A percentile compares a stretch with the other conserved stretches of the same genome.
Evolutionary conservation across 2,888 invertebrate genomes (phyloP).

Genomic region (Candidula unifasciata): DNA sequence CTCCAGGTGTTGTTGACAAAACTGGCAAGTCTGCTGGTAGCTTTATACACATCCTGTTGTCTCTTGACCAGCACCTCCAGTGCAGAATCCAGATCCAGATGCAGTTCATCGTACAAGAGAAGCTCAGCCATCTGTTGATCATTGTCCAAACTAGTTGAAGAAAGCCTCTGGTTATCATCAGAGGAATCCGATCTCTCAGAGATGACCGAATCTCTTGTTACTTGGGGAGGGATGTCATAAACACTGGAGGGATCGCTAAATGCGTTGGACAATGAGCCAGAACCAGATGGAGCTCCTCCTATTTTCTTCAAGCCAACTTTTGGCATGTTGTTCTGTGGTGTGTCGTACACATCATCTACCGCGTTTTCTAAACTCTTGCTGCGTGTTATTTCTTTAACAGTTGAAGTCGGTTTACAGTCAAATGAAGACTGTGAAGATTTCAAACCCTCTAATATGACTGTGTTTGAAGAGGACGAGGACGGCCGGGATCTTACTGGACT

Average conservation of each 20-base stretch:
- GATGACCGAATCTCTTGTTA: slow-evolving; percentile 75
- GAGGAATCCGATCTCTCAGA: slow-evolving; percentile 70
- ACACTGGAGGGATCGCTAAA: slow-evolving; percentile 60
- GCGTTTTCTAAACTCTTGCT: slow-evolving; percentile 66
- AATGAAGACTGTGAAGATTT: slow-evolving; percentile 42
- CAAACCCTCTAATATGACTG: slow-evolving; percentile 31
- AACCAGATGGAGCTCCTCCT: slow-evolving; percentile 12
- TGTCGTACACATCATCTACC: slow-evolving; percentile 75
- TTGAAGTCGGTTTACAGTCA: slow-evolving; percentile 29
- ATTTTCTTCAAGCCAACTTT: slow-evolving; percentile 55
- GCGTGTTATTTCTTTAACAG: slow-evolving; percentile 50
- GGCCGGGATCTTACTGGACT: slow-evolving; percentile 80
- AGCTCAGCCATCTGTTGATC: slow-evolving; percentile 61
- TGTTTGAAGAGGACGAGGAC: slow-evolving; percentile 47
- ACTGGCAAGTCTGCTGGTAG: slow-evolving; percentile 81
- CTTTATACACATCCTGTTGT: slow-evolving; percentile 88
- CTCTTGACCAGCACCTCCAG: slow-evolving; percentile 86
- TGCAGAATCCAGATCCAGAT: slow-evolving; percentile 86
- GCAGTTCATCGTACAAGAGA: slow-evolving; percentile 79
- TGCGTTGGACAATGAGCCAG: slow-evolving; percentile 50
- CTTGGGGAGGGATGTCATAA: slow-evolving; percentile 79
- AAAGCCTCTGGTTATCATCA: slow-evolving; percentile 66
- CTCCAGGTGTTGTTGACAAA: slow-evolving; percentile 86
- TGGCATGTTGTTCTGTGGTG: slow-evolving; percentile 72
- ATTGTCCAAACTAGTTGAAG: slow-evolving; percentile 69